Base-by-base conservation (phyloP, 2,113 vertebrate species). In the Gavia stellata region DNA sequence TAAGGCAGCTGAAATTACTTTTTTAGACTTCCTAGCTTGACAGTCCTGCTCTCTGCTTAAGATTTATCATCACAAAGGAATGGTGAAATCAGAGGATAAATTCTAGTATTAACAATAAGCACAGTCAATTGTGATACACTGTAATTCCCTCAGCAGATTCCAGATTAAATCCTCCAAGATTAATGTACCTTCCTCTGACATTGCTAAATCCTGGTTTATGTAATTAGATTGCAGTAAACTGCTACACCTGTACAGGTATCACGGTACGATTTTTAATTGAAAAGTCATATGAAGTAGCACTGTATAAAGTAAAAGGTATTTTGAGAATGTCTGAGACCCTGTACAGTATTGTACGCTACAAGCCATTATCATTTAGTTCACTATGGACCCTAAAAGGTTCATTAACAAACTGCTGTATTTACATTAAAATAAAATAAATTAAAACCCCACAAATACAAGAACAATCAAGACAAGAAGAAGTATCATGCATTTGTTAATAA, bases 1-100 rank as follows among this genome's bases (percentile, higher is more conserved):
- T 95, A 97, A 97, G 95, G 92, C 88, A 97, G 50, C 15, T 92
- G 78, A 97, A 97, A 97, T 96, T 92, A 96, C 79, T 81, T 96
- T 86, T 86, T 84, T 62, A 87, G 77, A 71, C 52, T 95, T 97
- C 66, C 50, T 78, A 79, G 89, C 65, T n/a, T 94, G 81, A 92
- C 84, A 95, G 68, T 72, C 92, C 55, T 87, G 63, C 94, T 95
- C 95, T 94, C 86, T 96, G 74, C 52, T 83, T 81, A 92, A 95
- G 92, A 97, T 95, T 94, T 96, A 96, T 23, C 31, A 75, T 40
- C 44, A 61, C 82, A 88, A 81, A 81, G 74, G 94, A 96, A 93
- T 26, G 25, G 50, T 82, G 29, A 72, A 95, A 92, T 62, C 70
- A 56, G 49, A 84, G 52, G 53, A 88, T 44, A 73, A 74, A 40